Conservation (phyloP, 1,140 invertebrate species). For the Trachymyrmex septentrionalis region DNA sequence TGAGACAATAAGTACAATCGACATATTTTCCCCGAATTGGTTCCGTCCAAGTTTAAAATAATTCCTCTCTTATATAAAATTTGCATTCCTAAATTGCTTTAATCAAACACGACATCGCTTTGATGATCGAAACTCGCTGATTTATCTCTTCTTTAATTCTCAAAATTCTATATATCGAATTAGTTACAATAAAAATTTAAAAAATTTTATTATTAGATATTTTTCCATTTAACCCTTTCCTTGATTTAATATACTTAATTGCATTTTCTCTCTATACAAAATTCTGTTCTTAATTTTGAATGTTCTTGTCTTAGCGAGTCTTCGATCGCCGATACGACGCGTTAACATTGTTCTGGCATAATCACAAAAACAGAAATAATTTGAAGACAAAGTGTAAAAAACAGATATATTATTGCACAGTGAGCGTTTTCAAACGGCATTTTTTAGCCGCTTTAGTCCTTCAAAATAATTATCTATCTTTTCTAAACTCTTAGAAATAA, state of each 20-base stretch:
- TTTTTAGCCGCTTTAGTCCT: conserved; percentile 1
- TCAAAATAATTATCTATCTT: conserved; percentile 25
- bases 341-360: not conserved
- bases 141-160: not conserved
- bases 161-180: not conserved
- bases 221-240: conserved; percentile 7
- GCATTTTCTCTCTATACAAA: not conserved
- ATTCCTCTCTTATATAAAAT: conserved; percentile 4
- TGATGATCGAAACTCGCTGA: conserved; percentile 8
- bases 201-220: conserved; percentile 11
- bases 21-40: conserved; percentile 14
- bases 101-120: not conserved
- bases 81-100: conserved; percentile 43
- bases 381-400: conserved; percentile 33
- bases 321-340: conserved; percentile 17
- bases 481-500: conserved; percentile 5
- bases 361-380: conserved; percentile 16
- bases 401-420: conserved; percentile 74
- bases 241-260: not conserved
- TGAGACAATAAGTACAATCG: conserved; percentile 39
- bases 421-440: conserved; percentile 56
- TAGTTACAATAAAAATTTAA: not conserved
- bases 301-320: conserved; percentile 2
- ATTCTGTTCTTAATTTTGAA: not conserved
- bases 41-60: conserved; percentile 46